These are phyloP conservation scores for Mylabris phalerata DNA, from an alignment of 1,140 invertebrate species.

Conservation along the genomic window DNA sequence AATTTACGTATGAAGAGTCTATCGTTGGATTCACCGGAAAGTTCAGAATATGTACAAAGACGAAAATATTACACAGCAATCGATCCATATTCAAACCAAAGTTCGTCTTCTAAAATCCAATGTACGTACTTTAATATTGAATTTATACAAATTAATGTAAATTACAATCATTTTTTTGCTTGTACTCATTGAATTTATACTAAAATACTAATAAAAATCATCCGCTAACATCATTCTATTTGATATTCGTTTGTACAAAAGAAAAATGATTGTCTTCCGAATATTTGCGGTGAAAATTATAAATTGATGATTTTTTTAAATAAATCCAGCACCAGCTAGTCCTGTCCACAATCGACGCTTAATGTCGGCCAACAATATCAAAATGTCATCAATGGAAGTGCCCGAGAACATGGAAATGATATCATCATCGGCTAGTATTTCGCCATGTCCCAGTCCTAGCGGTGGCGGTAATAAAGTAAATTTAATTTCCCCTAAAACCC, in stretches of 20 bases:
- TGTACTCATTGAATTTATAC: too few species aligned
- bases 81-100: constrained; percentile 48
- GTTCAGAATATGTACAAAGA: constrained; percentile 75
- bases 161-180: too few species aligned
- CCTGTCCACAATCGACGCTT: constrained; percentile 73
- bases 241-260: neutral
- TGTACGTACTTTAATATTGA: constrained; percentile 31
- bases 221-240: neutral
- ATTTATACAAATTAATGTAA: too few species aligned
- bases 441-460: constrained; percentile 83
- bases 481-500: neutral
- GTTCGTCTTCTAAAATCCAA: constrained; percentile 46
- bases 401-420: constrained; percentile 89
- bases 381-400: constrained; percentile 87
- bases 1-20: constrained; percentile 97
- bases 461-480: constrained; percentile 45
- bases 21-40: constrained; percentile 91
- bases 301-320: neutral
- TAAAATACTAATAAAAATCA: too few species aligned
- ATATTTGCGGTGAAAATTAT: too few species aligned
- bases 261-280: neutral
- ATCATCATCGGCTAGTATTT: constrained; percentile 82
- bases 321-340: constrained; percentile 73
- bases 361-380: constrained; percentile 69
- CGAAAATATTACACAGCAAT: constrained; percentile 57